Evolutionary conservation across 2,888 invertebrate genomes (phyloP).

Genomic region (Protophormia terraenovae): DNA sequence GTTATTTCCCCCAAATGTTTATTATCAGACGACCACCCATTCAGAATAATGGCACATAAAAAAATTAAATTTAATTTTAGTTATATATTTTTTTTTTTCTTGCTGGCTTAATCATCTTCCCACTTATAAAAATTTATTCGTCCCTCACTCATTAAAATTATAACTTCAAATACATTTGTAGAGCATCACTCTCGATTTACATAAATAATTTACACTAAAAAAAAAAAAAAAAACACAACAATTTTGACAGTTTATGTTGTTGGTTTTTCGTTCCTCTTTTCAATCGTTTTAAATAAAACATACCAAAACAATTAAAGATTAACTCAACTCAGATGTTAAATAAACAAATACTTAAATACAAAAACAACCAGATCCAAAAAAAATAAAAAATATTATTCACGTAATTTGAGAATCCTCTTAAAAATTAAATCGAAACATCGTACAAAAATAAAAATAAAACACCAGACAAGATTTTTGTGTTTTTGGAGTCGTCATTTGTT

Average conservation of each 20-base stretch:
- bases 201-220: constrained; percentile 50
- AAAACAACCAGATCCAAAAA: background rate
- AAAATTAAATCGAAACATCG: constrained; percentile 27
- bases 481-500: constrained; percentile 14
- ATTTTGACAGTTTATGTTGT: constrained; percentile 45
- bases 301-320: constrained; percentile 47
- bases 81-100: background rate
- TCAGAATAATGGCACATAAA: background rate
- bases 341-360: constrained; percentile 36
- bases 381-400: constrained; percentile 23
- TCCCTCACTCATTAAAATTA: background rate
- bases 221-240: constrained; percentile 31
- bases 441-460: constrained; percentile 10
- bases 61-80: background rate
- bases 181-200: background rate
- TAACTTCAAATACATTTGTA: background rate
- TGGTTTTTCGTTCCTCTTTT: background rate
- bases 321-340: constrained; percentile 20
- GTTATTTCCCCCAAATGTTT: background rate
- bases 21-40: background rate
- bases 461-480: constrained; percentile 23
- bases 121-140: background rate
- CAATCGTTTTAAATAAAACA: constrained; percentile 19
- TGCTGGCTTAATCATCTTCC: background rate
- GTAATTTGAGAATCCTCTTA: constrained; percentile 62